These are phyloP conservation scores for Sycophaga agraensis DNA, from an alignment of 1,140 invertebrate genomes.

Conservation along the genomic window DNA sequence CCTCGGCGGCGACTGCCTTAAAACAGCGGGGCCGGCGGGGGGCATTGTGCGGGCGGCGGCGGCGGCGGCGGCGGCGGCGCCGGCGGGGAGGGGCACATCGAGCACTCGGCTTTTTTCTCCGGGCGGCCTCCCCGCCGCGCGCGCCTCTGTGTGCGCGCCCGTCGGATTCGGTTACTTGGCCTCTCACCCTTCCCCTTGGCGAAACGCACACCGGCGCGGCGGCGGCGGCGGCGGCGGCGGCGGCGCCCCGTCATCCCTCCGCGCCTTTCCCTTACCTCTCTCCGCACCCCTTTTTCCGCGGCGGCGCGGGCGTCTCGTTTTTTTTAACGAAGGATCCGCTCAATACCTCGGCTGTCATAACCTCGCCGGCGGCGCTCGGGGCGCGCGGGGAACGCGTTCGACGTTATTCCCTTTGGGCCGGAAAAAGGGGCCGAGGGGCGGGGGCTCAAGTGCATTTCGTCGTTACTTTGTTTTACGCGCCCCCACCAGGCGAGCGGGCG, in stretches of 20 bases:
- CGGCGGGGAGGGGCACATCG: slow-evolving; percentile 35
- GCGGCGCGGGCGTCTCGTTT: slow-evolving; percentile 27
- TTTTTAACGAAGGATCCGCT: slow-evolving; percentile 58
- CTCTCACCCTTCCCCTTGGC: slow-evolving; percentile 31
- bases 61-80: neutral
- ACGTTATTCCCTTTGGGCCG: slow-evolving; percentile 49
- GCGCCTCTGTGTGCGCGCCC: slow-evolving; percentile 31
- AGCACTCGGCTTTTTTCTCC: slow-evolving; percentile 43
- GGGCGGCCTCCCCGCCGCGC: slow-evolving; percentile 31
- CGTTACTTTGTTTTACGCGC: slow-evolving; percentile 57
- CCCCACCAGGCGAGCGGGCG: neutral
- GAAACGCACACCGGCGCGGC: slow-evolving; percentile 31
- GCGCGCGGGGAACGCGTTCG: too few relatives aligned
- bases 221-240: too few relatives aligned
- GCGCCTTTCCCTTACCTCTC: slow-evolving; percentile 24
- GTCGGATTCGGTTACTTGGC: slow-evolving; percentile 56
- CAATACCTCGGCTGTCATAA: slow-evolving; percentile 59
- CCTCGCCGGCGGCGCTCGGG: too few relatives aligned
- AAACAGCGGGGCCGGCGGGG: too few relatives aligned
- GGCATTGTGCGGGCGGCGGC: neutral
- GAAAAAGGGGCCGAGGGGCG: slow-evolving; percentile 14
- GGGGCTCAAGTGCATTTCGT: slow-evolving; percentile 53
- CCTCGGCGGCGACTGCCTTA: too few relatives aligned
- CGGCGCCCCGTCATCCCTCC: too few relatives aligned
- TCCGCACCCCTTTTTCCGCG: slow-evolving; percentile 34